Evolutionary conservation across 2,113 vertebrate genomes (phyloP).

Genomic region (Bettongia penicillata): DNA sequence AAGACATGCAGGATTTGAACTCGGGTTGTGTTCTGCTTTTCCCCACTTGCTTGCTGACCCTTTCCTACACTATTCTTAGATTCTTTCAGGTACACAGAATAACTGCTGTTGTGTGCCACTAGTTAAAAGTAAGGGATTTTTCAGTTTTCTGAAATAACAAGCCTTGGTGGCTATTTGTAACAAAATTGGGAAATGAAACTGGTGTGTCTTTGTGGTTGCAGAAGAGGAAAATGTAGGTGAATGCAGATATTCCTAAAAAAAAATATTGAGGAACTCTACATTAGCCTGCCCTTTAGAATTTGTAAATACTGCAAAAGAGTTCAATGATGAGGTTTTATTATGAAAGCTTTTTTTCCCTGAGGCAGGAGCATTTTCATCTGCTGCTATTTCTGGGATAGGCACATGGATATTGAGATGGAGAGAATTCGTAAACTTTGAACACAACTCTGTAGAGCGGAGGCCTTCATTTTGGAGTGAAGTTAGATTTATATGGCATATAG

Average conservation of each 20-base stretch:
- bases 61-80: background rate
- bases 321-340: background rate
- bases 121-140: background rate
- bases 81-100: slow-evolving; percentile 17
- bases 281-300: background rate
- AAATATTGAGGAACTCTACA: background rate
- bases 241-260: background rate
- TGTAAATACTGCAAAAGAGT: background rate
- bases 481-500: background rate
- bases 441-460: background rate
- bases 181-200: slow-evolving; percentile 19
- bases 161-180: background rate
- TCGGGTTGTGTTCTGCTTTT: background rate
- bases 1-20: background rate
- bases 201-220: slow-evolving; percentile 21
- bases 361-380: background rate
- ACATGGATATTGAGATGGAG: background rate
- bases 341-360: background rate
- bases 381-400: background rate
- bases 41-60: background rate
- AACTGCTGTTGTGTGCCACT: background rate
- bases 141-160: background rate
- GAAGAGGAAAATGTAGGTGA: background rate
- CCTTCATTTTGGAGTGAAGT: background rate
- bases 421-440: background rate